Percentiles rank a stretch among this genome's conserved stretches.
Conservation (phyloP, 2,888 invertebrate genomes). For the Aproaerema taeniolella region DNA sequence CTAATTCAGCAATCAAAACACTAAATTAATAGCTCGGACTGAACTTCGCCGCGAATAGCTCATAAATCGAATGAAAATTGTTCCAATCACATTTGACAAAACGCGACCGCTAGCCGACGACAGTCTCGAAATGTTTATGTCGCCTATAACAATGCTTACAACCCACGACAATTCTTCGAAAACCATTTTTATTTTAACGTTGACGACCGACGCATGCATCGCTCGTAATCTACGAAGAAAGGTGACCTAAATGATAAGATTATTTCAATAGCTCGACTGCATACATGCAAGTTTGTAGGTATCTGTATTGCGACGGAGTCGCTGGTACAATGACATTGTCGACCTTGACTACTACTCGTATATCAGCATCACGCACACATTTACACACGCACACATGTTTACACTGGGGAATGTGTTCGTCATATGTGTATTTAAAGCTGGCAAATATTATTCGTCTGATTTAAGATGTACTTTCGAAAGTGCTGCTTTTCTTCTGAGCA, state of each 20-base stretch:
- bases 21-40: constrained; percentile 26
- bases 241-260: constrained; percentile 78
- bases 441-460: constrained; percentile 43
- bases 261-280: constrained; percentile 59
- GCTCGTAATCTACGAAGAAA: constrained; percentile 73
- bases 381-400: constrained; percentile 32
- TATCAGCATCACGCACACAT: constrained; percentile 37
- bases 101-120: too few species aligned
- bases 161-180: neutral
- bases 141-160: too few species aligned
- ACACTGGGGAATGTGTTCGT: constrained; percentile 51
- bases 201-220: too few species aligned
- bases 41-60: constrained; percentile 10
- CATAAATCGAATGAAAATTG: constrained; percentile 6
- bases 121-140: too few species aligned
- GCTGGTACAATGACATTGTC: constrained; percentile 73
- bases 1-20: constrained; percentile 19
- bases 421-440: constrained; percentile 48
- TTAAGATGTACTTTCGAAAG: constrained; percentile 28
- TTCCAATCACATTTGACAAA: too few species aligned
- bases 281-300: constrained; percentile 36
- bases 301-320: constrained; percentile 54
- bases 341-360: constrained; percentile 73
- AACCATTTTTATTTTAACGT: neutral
- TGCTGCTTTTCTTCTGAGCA: constrained; percentile 19